Evolutionary conservation across 2,797 vertebrate genomes (phyloP), one percentile per base, ranked within the genome.

Genomic region (Ciconia nigra): DNA sequence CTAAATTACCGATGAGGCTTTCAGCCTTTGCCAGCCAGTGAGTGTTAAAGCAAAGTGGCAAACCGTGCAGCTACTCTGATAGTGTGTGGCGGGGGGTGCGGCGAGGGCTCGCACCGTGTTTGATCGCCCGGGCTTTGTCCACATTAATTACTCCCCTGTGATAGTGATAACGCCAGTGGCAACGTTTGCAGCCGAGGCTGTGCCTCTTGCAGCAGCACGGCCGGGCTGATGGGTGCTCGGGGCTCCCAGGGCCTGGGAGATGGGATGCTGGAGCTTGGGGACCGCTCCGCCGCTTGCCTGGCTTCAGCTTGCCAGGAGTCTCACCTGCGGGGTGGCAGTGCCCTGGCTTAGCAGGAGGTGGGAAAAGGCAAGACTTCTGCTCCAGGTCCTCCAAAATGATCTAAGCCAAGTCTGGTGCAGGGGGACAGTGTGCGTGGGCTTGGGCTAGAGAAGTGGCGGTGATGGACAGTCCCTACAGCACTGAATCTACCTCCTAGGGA

Each of bases 401-500:
- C 16, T 19, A 21, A 77, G n/a, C 51, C 15, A 84, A 81, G 63
- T 16, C n/a, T 5, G 5, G 67, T 59, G 80, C 25, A 1, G 5
- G 59, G 58, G 52, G 39, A 51, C 33, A 3, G 83, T 4, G 4
- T n/a, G 31, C 4, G 6, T 33, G 81, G 72, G 73, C 70, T 61
- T 9, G 61, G 89, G 84, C 95, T 87, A 39, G 88, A 44, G 62
- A 58, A 91, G 92, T 28, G 59, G 82, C 37, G 0, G 81, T 87
- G 95, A 93, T 7, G 69, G 87, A 85, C 94, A 90, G 95, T 80
- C 94, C 88, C 94, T 92, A 82, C 90, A 91, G 95, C 87, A 83
- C 90, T 95, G 95, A 96, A 97, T 97, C 97, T 97, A 97, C 96
- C 97, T 97, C 97, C 89, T 93, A 95, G 95, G 90, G 96, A 96